phyloP scores from a whole-genome alignment of 2,888 invertebrate genomes.

The Drosophila acutilabella region DNA sequence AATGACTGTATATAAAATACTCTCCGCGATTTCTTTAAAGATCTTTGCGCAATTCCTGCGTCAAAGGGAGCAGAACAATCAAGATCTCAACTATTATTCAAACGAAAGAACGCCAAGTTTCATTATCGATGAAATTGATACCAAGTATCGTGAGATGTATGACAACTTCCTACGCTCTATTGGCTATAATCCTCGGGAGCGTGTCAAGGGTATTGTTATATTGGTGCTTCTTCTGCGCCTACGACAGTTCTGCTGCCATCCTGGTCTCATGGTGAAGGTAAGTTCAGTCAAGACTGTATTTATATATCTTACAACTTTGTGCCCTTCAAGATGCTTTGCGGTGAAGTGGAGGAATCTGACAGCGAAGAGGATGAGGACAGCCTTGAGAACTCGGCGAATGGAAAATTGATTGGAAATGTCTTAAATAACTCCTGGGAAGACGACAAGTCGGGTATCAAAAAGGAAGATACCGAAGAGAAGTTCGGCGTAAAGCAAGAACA shows the following conservation, averaged over 20 bases:
- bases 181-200: slow-evolving; percentile 12
- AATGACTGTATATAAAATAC: slow-evolving; percentile 82
- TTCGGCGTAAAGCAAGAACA: no score
- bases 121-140: slow-evolving; percentile 11
- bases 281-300: neutral
- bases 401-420: slow-evolving; percentile 1
- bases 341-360: neutral
- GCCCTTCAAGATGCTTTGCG: slow-evolving; percentile 7
- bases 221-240: slow-evolving; percentile 90
- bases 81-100: slow-evolving; percentile 18
- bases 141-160: slow-evolving; percentile 18
- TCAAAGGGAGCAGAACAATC: slow-evolving; percentile 84
- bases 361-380: slow-evolving; percentile 6
- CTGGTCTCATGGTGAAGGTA: slow-evolving; percentile 88
- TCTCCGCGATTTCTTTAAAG: slow-evolving; percentile 89
- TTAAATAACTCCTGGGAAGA: neutral
- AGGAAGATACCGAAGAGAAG: neutral
- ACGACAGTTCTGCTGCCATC: slow-evolving; percentile 95
- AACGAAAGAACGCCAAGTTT: slow-evolving; percentile 7
- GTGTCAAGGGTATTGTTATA: slow-evolving; percentile 20
- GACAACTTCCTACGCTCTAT: slow-evolving; percentile 17
- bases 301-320: neutral
- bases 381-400: neutral
- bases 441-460: neutral
- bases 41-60: slow-evolving; percentile 91